phyloP scores from a whole-genome alignment of 2,888 invertebrate genomes.

The Chironomus tentans region DNA sequence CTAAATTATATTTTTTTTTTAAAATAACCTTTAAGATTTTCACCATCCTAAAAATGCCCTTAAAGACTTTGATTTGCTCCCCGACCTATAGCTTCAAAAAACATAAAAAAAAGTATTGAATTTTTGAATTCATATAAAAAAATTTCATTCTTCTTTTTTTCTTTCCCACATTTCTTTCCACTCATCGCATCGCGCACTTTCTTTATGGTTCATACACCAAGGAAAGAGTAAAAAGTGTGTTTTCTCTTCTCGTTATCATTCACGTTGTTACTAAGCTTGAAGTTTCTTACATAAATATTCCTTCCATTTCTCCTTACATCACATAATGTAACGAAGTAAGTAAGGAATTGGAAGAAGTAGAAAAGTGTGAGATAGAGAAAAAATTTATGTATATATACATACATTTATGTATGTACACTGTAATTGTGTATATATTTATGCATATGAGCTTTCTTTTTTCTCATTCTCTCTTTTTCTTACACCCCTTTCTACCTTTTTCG shows the following conservation, averaged over 20 bases:
- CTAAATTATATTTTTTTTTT: too few relatives aligned
- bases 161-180: neutral
- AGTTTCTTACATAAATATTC: neutral
- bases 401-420: neutral
- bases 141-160: neutral
- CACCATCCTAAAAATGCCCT: too few relatives aligned
- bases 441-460: neutral
- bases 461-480: neutral
- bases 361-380: neutral
- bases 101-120: too few relatives aligned
- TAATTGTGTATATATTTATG: neutral
- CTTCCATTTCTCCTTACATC: neutral
- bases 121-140: too few relatives aligned
- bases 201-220: too few relatives aligned
- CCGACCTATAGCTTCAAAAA: too few relatives aligned
- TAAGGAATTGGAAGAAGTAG: neutral
- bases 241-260: neutral
- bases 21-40: too few relatives aligned
- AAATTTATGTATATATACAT: neutral
- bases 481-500: too few relatives aligned
- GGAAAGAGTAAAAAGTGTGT: neutral
- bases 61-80: too few relatives aligned
- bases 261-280: neutral
- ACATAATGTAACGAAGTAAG: neutral
- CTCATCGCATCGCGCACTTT: too few relatives aligned